Evolutionary conservation across 2,797 vertebrate species (phyloP).

Genomic region (Propithecus deckenii): DNA sequence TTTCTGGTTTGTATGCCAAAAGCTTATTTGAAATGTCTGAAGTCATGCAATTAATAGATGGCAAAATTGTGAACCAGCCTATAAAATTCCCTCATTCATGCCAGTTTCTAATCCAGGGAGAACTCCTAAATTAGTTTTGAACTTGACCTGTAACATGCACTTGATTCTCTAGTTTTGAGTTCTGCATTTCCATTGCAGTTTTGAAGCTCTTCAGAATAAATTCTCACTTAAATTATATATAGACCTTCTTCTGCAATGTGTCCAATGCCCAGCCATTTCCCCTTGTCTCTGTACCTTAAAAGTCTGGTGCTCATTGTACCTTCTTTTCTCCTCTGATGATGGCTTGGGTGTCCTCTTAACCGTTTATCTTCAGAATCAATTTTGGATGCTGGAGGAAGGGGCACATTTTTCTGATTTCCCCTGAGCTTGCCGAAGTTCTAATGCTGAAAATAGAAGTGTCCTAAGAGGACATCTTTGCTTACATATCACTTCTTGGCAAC

Average conservation of each 20-base stretch:
- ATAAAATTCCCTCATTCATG: background rate
- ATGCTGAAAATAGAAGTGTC: slow-evolving; percentile 30
- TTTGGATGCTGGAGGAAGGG: background rate
- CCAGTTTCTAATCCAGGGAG: background rate
- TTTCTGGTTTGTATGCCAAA: background rate
- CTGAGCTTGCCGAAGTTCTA: background rate
- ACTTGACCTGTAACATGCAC: background rate
- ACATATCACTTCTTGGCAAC: slow-evolving; percentile 25
- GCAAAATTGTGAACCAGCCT: background rate
- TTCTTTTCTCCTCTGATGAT: background rate
- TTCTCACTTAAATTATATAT: background rate
- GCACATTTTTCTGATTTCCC: slow-evolving; percentile 57
- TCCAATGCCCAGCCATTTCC: background rate
- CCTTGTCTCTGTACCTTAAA: background rate
- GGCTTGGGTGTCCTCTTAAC: background rate
- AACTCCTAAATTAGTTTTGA: background rate
- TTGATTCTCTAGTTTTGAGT: background rate
- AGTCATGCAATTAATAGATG: background rate
- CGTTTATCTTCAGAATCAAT: background rate
- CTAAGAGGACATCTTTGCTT: slow-evolving; percentile 42
- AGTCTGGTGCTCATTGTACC: background rate
- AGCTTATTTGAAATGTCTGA: background rate
- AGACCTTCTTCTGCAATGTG: background rate
- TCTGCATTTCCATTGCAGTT: background rate
- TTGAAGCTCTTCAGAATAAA: background rate